Base-by-base conservation (phyloP, 2,113 vertebrate species). In the Zosterops lateralis region DNA sequence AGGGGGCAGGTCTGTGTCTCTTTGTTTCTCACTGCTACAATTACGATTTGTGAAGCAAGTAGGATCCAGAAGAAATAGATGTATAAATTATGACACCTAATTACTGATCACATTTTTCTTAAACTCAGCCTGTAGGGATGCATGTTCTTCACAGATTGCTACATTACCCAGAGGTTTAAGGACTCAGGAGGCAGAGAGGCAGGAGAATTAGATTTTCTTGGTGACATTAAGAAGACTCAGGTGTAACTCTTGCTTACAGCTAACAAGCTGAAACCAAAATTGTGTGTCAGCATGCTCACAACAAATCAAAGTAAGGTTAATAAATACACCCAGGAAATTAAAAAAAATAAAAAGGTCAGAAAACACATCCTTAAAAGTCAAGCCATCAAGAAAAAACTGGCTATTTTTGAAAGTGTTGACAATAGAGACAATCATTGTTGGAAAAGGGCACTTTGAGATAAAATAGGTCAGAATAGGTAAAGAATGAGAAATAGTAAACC, bases 1-100 rank as follows among this genome's bases (percentile, higher is more conserved):
- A 25, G 24, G 40, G 40, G 40, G 40, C 13, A 7, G 44, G 44
- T 13, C 17, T 16, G 36, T 38, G 25, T 18, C 34, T 18, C 58
- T 38, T 61, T 60, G 34, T 36, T 60, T 15, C n/a, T 15, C 24
- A 60, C 26, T 61, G 36, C 58, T 38, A 18, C 34, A 61, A 61
- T 36, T 36, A 94, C 34, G 77, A 96, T 65, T 90, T 95, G 54
- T 79, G 72, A 96, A 94, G 85, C 87, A 91, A 94, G 54, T 47
- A 83, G 42, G 78, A 94, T 92, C 71, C 78, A 81, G 73, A 92
- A 95, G 80, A 87, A 95, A 73, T 73, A 95, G 89, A 93, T 51
- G 8, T 84, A 93, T 96, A 96, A 96, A 96, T 96, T 76, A 86
- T 12, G 11, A 94, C 65, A 90, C 48, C 47, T 87, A 93, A 93